Evolutionary conservation across 2,113 vertebrate genomes (phyloP).

Genomic region (Pardalotus punctatus): DNA sequence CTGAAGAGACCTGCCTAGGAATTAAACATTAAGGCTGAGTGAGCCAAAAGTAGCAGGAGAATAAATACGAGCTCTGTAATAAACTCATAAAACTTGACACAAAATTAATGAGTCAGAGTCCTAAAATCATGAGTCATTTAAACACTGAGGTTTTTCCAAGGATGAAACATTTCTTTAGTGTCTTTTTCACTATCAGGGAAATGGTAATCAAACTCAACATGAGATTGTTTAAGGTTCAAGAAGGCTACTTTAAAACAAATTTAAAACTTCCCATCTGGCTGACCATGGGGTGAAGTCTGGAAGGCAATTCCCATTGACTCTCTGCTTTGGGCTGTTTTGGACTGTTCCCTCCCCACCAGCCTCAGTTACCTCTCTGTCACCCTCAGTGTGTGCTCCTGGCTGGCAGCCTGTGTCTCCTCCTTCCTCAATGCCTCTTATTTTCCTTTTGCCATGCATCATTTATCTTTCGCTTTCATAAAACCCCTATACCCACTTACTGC

Average conservation of each 20-base stretch:
- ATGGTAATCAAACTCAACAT: not conserved
- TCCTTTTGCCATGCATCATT: not conserved
- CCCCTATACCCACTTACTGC: not conserved
- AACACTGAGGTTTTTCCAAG: not conserved
- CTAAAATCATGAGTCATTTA: constrained; percentile 40
- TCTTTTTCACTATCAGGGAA: not conserved
- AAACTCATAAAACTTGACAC: not conserved
- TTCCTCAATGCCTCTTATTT: not conserved
- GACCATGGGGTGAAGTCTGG: not conserved
- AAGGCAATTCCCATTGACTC: not conserved
- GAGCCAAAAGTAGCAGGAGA: not conserved
- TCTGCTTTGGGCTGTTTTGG: no score
- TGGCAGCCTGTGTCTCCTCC: not conserved
- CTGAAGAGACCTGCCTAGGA: not conserved
- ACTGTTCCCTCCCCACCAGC: not conserved
- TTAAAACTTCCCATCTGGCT: not conserved
- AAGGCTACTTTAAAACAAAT: not conserved
- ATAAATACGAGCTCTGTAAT: not conserved
- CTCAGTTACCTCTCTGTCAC: not conserved
- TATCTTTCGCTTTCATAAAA: not conserved
- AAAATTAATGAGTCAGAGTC: constrained; percentile 19
- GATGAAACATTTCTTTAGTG: not conserved
- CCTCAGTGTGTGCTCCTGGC: not conserved
- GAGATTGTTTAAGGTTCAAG: not conserved
- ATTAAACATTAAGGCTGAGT: not conserved